Percentiles rank a stretch among this genome's conserved stretches.
Conservation (phyloP, 2,113 vertebrate species). For the Polypterus bichir region DNA sequence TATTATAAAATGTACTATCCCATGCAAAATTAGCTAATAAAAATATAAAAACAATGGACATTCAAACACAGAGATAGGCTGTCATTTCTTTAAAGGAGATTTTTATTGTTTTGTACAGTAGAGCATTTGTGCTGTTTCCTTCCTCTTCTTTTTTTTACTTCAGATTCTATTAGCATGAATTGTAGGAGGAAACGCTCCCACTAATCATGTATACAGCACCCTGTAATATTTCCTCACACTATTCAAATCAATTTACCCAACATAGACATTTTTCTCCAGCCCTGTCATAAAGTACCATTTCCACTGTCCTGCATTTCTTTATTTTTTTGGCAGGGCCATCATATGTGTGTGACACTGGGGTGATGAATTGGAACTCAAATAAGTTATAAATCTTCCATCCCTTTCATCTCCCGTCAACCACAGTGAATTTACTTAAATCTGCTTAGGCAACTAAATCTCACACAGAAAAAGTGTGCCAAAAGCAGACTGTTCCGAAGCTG, state of each 20-base stretch:
- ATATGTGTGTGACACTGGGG: constrained; percentile 48
- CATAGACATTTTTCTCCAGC: constrained; percentile 54
- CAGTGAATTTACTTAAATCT: constrained; percentile 47
- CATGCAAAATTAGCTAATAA: no score
- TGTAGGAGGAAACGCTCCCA: constrained; percentile 42
- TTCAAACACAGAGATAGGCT: no score
- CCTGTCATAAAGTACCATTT: constrained; percentile 53
- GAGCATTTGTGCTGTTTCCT: not conserved
- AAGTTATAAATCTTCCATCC: constrained; percentile 53
- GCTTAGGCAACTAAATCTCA: constrained; percentile 28
- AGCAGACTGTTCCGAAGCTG: not conserved
- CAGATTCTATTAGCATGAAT: constrained; percentile 33
- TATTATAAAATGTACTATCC: no score
- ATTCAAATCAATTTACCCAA: constrained; percentile 64
- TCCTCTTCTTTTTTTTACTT: constrained; percentile 16
- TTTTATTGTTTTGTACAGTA: no score
- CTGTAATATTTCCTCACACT: constrained; percentile 51
- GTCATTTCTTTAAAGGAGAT: no score
- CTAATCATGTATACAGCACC: constrained; percentile 46
- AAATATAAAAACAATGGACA: no score
- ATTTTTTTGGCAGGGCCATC: constrained; percentile 66
- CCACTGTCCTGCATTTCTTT: constrained; percentile 56
- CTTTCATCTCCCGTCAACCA: constrained; percentile 36
- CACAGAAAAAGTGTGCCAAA: not conserved
- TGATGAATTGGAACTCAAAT: constrained; percentile 62